Percentiles rank a stretch among this genome's conserved stretches.
phyloP scores from a whole-genome alignment of 2,797 vertebrate species.

The Sebastes matsubarae region DNA sequence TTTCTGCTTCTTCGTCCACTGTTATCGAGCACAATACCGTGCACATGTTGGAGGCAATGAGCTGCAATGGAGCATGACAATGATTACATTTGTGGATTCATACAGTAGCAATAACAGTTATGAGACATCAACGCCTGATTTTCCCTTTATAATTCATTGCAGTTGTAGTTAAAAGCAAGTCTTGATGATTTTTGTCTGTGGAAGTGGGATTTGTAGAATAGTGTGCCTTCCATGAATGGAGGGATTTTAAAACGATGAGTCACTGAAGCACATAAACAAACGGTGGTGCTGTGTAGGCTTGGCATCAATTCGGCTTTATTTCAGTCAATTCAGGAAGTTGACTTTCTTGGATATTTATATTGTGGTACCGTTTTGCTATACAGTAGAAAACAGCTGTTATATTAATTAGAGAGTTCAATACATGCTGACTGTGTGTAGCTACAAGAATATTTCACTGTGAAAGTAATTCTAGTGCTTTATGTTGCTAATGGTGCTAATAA shows the following conservation, averaged over 20 bases:
- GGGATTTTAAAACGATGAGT: slow-evolving; percentile 30
- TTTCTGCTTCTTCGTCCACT: slow-evolving; percentile 25
- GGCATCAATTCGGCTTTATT: not conserved
- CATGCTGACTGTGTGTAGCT: not conserved
- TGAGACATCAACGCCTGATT: not conserved
- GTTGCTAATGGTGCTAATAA: not conserved
- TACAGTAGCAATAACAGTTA: slow-evolving; percentile 16
- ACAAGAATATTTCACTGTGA: not conserved
- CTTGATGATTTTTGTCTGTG: slow-evolving; percentile 1
- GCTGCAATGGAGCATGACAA: not conserved
- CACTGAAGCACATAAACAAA: slow-evolving; percentile 1
- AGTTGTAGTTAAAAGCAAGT: not conserved
- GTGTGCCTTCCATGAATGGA: not conserved
- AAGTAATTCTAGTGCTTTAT: not conserved
- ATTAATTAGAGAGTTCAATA: not conserved
- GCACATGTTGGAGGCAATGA: slow-evolving; percentile 19
- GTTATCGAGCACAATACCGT: slow-evolving; percentile 23
- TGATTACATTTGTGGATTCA: slow-evolving; percentile 51
- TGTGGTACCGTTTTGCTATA: not conserved
- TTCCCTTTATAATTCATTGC: not conserved
- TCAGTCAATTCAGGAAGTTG: not conserved
- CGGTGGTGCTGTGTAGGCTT: not conserved
- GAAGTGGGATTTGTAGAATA: not conserved
- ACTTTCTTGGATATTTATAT: not conserved
- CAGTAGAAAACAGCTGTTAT: not conserved